These are phyloP conservation scores for Anguilla japonica DNA, from an alignment of 2,113 vertebrate genomes.

Conservation along the genomic window DNA sequence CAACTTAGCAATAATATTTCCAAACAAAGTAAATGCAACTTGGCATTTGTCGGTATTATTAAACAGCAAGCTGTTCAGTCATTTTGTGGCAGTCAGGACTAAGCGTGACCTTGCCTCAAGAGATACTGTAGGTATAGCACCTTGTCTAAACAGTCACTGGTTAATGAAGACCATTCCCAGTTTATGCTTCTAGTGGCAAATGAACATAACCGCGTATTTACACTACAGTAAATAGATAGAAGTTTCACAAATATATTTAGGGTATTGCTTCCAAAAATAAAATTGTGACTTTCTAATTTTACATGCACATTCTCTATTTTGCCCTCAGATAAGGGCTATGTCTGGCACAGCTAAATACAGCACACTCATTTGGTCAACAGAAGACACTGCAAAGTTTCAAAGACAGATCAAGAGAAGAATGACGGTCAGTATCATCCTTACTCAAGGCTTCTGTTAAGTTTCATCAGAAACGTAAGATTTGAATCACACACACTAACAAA, in stretches of 20 bases:
- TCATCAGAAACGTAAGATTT: conserved; percentile 11
- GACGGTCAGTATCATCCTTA: background rate
- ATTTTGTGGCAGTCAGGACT: background rate
- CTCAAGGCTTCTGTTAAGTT: background rate
- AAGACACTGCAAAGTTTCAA: background rate
- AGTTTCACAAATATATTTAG: conserved; percentile 2
- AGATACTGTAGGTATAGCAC: background rate
- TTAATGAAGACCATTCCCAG: background rate
- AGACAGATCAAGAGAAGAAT: conserved; percentile 3
- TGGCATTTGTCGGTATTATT: background rate
- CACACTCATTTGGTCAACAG: background rate
- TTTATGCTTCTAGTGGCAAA: background rate
- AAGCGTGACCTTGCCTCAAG: no score
- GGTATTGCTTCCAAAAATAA: background rate
- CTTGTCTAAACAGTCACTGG: background rate
- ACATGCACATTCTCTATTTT: background rate
- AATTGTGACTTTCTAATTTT: background rate
- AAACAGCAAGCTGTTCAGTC: background rate
- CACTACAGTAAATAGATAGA: background rate
- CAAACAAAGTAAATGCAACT: background rate
- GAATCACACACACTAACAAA: background rate
- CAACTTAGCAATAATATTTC: background rate
- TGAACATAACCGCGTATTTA: background rate
- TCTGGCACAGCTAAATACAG: background rate
- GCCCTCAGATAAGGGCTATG: background rate